Percentiles rank a stretch among this genome's conserved stretches.
Conservation (phyloP, 37 sponge, comb jelly and placozoan genomes). For the Tethya wilhelma region DNA sequence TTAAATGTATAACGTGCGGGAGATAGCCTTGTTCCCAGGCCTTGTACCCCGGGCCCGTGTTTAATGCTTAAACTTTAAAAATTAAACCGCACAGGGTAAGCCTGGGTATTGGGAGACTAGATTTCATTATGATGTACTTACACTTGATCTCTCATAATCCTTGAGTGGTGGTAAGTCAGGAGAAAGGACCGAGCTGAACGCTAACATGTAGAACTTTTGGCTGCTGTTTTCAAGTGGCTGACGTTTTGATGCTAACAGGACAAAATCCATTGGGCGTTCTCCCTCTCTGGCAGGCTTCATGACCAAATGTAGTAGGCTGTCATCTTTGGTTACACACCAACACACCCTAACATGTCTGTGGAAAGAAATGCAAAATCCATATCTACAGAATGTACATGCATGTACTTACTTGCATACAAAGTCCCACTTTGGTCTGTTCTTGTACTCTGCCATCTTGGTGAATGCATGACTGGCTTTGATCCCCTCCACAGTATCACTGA, state of each 20-base stretch:
- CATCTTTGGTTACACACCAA: slow-evolving; percentile 13
- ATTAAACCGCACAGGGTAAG: too few relatives aligned
- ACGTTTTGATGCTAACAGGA: slow-evolving; percentile 30
- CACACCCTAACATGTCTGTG: not conserved
- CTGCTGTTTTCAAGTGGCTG: not conserved
- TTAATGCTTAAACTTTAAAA: too few relatives aligned
- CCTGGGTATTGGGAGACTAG: too few relatives aligned
- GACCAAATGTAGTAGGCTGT: slow-evolving; percentile 12
- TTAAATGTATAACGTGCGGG: too few relatives aligned
- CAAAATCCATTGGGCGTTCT: slow-evolving; percentile 33
- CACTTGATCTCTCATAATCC: slow-evolving; percentile 25
- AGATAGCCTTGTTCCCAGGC: too few relatives aligned
- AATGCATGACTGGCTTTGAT: slow-evolving; percentile 13
- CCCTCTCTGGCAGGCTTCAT: slow-evolving; percentile 5
- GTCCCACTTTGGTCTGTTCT: slow-evolving; percentile 27
- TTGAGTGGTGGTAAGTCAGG: slow-evolving; percentile 15
- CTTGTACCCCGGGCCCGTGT: too few relatives aligned
- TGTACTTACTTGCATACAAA: slow-evolving; percentile 31
- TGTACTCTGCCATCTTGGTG: slow-evolving; percentile 1
- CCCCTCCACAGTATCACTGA: not conserved
- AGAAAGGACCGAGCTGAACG: slow-evolving; percentile 38
- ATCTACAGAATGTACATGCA: too few relatives aligned
- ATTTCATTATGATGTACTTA: not conserved
- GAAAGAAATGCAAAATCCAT: too few relatives aligned
- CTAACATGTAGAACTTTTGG: not conserved